Percentiles rank a stretch among this genome's conserved stretches.
Evolutionary conservation across 2,113 vertebrate species (phyloP).

Genomic region (Sinocyclocheilus anshuiensis): DNA sequence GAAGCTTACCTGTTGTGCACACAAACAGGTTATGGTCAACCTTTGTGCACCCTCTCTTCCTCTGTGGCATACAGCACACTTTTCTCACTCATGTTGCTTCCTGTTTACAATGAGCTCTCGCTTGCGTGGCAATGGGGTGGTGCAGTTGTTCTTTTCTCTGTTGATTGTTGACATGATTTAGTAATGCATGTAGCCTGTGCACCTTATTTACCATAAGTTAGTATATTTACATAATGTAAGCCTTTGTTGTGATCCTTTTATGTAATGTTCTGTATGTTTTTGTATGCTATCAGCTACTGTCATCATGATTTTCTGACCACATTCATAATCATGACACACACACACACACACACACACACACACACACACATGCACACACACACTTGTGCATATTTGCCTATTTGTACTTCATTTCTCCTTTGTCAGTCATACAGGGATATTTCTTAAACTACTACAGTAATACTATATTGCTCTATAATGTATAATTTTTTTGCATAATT

Average conservation of each 20-base stretch:
- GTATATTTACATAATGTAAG: conserved; percentile 8
- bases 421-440: not conserved
- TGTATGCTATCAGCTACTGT: not conserved
- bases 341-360: not conserved
- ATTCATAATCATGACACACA: not conserved
- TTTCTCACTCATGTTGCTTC: conserved; percentile 55
- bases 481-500: not conserved
- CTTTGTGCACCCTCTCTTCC: conserved; percentile 45
- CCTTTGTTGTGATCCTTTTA: not conserved
- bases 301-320: not conserved
- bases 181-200: not conserved
- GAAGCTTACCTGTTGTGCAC: conserved; percentile 55
- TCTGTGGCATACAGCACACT: conserved; percentile 45
- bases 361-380: not conserved
- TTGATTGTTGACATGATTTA: conserved; percentile 1
- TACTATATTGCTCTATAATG: not conserved
- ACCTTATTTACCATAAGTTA: conserved; percentile 15
- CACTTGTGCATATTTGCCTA: not conserved
- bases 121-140: conserved; percentile 28
- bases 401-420: not conserved
- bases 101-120: conserved; percentile 60
- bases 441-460: not conserved
- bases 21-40: conserved; percentile 61
- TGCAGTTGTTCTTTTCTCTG: conserved; percentile 4
- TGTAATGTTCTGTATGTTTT: not conserved